These are phyloP conservation scores for Parotia lawesii DNA, from an alignment of 2,113 vertebrate genomes.

Conservation along the genomic window DNA sequence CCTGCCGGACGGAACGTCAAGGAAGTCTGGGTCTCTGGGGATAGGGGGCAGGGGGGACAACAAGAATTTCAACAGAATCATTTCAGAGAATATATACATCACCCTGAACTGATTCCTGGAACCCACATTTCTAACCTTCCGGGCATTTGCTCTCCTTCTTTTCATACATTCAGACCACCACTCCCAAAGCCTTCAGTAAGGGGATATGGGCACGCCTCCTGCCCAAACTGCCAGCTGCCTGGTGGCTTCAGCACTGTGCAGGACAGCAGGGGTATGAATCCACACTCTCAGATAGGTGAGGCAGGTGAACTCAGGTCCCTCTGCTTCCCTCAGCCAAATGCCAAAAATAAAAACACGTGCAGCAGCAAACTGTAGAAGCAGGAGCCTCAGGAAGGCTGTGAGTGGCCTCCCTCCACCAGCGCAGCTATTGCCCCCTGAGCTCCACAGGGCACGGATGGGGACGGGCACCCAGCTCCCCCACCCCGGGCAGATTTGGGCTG, in stretches of 20 bases:
- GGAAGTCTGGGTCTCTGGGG: neutral
- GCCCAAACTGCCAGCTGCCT: neutral
- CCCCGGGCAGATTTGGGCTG: rapidly evolving
- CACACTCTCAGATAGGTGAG: neutral
- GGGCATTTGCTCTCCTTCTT: neutral
- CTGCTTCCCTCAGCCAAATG: neutral
- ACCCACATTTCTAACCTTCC: neutral
- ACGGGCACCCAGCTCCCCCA: neutral
- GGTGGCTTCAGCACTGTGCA: neutral
- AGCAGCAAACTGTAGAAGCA: neutral
- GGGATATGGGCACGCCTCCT: neutral
- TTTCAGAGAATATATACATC: neutral
- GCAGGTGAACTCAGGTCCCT: neutral
- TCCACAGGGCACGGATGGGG: rapidly evolving
- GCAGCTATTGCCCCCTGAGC: neutral
- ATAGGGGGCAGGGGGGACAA: rapidly evolving
- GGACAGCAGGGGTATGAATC: neutral
- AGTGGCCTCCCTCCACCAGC: neutral
- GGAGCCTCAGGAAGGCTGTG: neutral
- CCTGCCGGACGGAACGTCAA: rapidly evolving
- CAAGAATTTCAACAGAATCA: neutral
- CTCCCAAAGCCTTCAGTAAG: neutral
- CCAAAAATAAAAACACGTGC: rapidly evolving
- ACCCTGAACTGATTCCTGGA: neutral
- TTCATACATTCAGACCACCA: neutral